phyloP scores from a whole-genome alignment of 2,113 vertebrate species.

The Platichthys stellatus region DNA sequence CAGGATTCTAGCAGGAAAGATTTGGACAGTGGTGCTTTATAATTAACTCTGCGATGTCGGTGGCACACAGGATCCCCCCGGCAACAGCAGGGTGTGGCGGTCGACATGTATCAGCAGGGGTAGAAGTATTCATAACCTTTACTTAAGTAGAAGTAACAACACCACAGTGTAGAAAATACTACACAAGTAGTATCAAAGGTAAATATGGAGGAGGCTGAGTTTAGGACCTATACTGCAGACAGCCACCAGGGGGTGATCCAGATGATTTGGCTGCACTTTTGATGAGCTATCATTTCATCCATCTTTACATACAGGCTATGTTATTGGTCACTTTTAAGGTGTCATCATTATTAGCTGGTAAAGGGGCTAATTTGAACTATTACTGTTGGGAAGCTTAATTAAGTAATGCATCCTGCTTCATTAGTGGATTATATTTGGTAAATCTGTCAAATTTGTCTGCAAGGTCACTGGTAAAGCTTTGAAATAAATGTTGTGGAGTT shows the following conservation, averaged over 20 bases:
- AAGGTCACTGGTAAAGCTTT: too few species aligned
- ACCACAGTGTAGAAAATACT: not conserved
- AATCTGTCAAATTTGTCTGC: too few species aligned
- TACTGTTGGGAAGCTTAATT: too few species aligned
- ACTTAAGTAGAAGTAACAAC: not conserved
- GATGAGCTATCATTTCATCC: not conserved
- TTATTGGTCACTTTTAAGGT: too few species aligned
- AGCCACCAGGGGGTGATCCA: not conserved
- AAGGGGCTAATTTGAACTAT: too few species aligned
- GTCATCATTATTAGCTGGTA: too few species aligned
- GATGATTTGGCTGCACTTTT: not conserved
- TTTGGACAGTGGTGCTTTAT: slow-evolving; percentile 62
- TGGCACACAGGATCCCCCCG: slow-evolving; percentile 34
- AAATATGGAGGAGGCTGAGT: not conserved
- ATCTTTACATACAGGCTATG: not conserved
- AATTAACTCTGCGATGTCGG: slow-evolving; percentile 65
- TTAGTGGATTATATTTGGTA: too few species aligned
- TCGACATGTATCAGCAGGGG: not conserved
- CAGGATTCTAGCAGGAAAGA: slow-evolving; percentile 37
- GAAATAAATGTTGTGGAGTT: too few species aligned
- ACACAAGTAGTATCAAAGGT: too few species aligned
- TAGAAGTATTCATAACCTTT: not conserved
- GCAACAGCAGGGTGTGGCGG: slow-evolving; percentile 46
- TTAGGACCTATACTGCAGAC: not conserved
- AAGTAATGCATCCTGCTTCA: too few species aligned